Evolutionary conservation across 92 coral and sea anemone genomes (phyloP), one percentile per base, ranked within the genome.

Genomic region (Muricea muricata): DNA sequence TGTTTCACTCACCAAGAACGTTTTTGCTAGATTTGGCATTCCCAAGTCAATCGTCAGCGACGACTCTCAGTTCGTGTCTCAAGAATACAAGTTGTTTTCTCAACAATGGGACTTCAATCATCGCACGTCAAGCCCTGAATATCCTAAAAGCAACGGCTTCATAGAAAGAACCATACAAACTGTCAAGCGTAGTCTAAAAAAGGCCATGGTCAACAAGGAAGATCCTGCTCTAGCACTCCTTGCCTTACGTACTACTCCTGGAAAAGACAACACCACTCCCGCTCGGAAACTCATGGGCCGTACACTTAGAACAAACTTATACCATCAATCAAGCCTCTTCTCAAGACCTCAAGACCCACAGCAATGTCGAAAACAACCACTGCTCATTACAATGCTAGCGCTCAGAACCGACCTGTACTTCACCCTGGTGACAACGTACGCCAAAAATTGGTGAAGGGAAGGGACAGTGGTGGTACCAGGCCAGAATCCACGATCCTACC

Each of bases 1-100:
- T 30, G 65, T 61, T 32, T 40, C 39, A 33, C 60, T 1, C 60
- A 23, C 72, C 40, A 71, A 83, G 69, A 32, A 24, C 31, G n/a
- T 42, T 61, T 56, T 84, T 58, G 65, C 61, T 40, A 6, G 88
- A 42, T 40, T 74, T 63, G 76, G 84, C 54, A 63, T 73, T 18
- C 74, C 65, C 1, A 66, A 34, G 30, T n/a, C 39, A 6, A 76
- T 54, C 48, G 75, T 84, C 1, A 34, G 65, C 6, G 88, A 84
- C 76, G 75, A 60, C 1, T 32, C 55, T 6, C 87, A 84, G 81
- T 84, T 71, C 29, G 70, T 52, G 17, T 50, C 75, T 58, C 47
- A 69, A 33, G 75, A 84, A 39, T 84, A 40, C 34, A 41, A 32
- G 33, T 45, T 14, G 25, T 73, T 75, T 50, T 21, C 65, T 3